Evolutionary conservation across 2,797 vertebrate genomes (phyloP).

Genomic region (Anabas testudineus): DNA sequence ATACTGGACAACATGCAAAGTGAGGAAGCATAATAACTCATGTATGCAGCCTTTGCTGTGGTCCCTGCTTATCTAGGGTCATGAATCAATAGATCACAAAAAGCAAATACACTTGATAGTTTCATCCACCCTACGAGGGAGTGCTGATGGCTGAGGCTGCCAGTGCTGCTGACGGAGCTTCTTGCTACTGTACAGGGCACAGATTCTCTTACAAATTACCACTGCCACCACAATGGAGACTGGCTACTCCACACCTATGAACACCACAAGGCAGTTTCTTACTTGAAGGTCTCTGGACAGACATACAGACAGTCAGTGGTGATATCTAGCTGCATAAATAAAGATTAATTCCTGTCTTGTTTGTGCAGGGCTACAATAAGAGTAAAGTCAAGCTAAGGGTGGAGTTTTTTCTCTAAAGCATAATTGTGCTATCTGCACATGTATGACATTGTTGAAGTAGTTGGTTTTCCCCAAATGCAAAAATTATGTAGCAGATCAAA

Average conservation of each 20-base stretch:
- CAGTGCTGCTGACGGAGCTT: slow-evolving; percentile 72
- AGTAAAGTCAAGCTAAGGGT: slow-evolving; percentile 1
- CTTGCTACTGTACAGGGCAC: slow-evolving; percentile 55
- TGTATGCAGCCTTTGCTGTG: slow-evolving; percentile 57
- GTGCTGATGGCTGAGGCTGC: slow-evolving; percentile 46
- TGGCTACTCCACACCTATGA: slow-evolving; percentile 48
- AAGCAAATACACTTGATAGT: slow-evolving; percentile 69
- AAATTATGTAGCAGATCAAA: not conserved
- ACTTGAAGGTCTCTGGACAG: no score
- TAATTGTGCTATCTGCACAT: slow-evolving; percentile 1
- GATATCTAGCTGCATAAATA: no score
- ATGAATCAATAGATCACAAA: slow-evolving; percentile 76
- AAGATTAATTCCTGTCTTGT: not conserved
- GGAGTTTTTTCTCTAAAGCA: not conserved
- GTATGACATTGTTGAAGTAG: not conserved
- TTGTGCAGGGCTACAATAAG: slow-evolving; percentile 13
- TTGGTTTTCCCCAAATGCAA: not conserved
- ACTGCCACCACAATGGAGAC: slow-evolving; percentile 58
- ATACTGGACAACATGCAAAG: slow-evolving; percentile 27
- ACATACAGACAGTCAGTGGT: no score
- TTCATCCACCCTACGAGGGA: slow-evolving; percentile 50
- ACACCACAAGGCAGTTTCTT: slow-evolving; percentile 4
- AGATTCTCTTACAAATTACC: slow-evolving; percentile 74
- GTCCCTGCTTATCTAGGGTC: slow-evolving; percentile 50
- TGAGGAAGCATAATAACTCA: slow-evolving; percentile 38